These are phyloP conservation scores for Monopis laevigella DNA, from an alignment of 2,888 invertebrate genomes.

Conservation along the genomic window DNA sequence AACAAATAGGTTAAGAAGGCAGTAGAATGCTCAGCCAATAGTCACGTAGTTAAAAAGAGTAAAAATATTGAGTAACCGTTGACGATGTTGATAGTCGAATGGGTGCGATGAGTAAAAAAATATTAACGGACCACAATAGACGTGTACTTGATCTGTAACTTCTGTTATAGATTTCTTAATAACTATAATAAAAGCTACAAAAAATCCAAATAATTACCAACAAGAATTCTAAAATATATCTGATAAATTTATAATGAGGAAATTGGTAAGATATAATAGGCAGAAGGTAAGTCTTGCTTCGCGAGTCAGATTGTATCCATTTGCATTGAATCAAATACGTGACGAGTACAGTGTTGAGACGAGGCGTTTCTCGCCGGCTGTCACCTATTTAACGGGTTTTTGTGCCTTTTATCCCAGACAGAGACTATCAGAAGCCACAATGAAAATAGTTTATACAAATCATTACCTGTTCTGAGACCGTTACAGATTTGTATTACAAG, in stretches of 20 bases:
- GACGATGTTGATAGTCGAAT: not conserved
- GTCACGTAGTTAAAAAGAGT: conserved; percentile 6
- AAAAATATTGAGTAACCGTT: conserved; percentile 3
- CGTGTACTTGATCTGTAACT: too few species aligned
- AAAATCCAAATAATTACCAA: too few species aligned
- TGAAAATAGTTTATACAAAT: conserved; percentile 11
- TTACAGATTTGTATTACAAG: conserved; percentile 6
- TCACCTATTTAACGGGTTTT: conserved; percentile 13
- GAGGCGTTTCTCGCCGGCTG: conserved; percentile 7
- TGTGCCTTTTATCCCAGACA: conserved; percentile 11
- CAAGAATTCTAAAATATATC: too few species aligned
- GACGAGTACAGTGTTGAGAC: conserved; percentile 12
- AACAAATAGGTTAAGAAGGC: conserved; percentile 12
- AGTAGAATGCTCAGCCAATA: conserved; percentile 8
- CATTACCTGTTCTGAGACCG: conserved; percentile 9
- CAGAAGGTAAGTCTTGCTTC: not conserved
- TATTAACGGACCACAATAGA: too few species aligned
- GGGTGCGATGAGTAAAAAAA: not conserved
- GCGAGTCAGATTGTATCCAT: conserved; percentile 9
- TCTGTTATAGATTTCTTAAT: too few species aligned
- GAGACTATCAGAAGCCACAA: conserved; percentile 10
- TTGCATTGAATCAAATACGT: conserved; percentile 14
- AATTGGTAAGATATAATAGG: conserved; percentile 1
- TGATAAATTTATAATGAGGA: conserved; percentile 1
- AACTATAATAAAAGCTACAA: too few species aligned